Evolutionary conservation across 2,797 vertebrate genomes (phyloP).

Genomic region (Aeoliscus strigatus): DNA sequence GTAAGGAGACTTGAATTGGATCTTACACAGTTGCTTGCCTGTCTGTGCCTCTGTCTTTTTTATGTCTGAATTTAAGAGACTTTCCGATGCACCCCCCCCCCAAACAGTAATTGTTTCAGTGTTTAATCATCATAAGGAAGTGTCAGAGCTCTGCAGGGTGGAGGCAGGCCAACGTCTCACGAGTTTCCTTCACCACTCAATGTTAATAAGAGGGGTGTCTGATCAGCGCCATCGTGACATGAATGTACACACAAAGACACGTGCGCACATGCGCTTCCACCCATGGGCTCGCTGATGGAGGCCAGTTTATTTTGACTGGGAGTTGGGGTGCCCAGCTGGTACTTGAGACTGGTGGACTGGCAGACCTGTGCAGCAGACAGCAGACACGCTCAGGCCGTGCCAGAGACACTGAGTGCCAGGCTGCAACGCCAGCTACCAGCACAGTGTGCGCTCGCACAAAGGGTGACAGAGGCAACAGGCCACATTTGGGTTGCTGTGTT

Average conservation of each 20-base stretch:
- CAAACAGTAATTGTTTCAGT: constrained; percentile 71
- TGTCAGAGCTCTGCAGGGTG: constrained; percentile 51
- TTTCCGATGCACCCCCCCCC: constrained; percentile 68
- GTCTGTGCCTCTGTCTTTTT: constrained; percentile 56
- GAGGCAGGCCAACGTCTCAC: constrained; percentile 52
- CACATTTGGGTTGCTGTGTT: too few relatives aligned
- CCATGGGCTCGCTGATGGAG: constrained; percentile 43
- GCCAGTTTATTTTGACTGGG: constrained; percentile 70
- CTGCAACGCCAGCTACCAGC: constrained; percentile 54
- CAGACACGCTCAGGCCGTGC: constrained; percentile 39
- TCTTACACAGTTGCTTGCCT: constrained; percentile 57
- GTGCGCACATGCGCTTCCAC: constrained; percentile 22
- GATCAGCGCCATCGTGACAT: constrained; percentile 17
- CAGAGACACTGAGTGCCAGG: constrained; percentile 59
- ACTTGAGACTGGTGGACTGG: constrained; percentile 72
- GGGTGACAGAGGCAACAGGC: constrained; percentile 36
- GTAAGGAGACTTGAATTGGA: constrained; percentile 59
- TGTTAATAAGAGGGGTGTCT: constrained; percentile 53
- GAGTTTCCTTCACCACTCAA: constrained; percentile 59
- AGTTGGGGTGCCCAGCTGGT: constrained; percentile 73
- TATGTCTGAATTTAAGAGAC: constrained; percentile 67
- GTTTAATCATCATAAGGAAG: constrained; percentile 62
- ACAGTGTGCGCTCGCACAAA: constrained; percentile 50
- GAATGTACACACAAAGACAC: constrained; percentile 9
- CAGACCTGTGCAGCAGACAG: constrained; percentile 57